phyloP scores from a whole-genome alignment of 35 echinoderm and acorn worm species.

The Apostichopus californicus region DNA sequence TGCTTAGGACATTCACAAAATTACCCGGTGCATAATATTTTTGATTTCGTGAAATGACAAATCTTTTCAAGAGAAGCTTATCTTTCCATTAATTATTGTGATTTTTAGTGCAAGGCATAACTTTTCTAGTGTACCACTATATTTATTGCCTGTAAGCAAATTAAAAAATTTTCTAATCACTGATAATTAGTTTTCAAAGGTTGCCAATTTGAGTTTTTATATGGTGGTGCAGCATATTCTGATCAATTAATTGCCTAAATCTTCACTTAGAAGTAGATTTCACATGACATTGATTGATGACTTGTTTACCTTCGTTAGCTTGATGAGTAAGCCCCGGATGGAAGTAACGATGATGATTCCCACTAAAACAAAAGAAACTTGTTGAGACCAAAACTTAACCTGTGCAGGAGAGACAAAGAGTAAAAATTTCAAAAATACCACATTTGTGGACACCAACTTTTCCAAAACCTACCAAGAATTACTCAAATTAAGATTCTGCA shows the following conservation, averaged over 20 bases:
- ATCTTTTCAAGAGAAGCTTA: too few relatives aligned
- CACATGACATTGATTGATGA: neutral
- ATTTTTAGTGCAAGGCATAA: too few relatives aligned
- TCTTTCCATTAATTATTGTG: too few relatives aligned
- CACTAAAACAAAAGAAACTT: conserved; percentile 92
- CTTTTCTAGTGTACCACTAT: too few relatives aligned
- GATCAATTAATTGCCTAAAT: too few relatives aligned
- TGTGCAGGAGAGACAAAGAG: conserved; percentile 35
- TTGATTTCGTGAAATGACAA: too few relatives aligned
- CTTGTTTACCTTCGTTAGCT: conserved; percentile 87
- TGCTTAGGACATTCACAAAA: too few relatives aligned
- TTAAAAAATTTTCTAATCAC: neutral
- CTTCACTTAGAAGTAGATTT: neutral
- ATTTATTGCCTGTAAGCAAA: neutral
- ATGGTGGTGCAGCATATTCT: too few relatives aligned
- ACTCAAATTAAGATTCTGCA: neutral
- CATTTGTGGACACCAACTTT: neutral
- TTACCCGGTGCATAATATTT: too few relatives aligned
- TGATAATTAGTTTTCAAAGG: too few relatives aligned
- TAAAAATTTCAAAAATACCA: neutral
- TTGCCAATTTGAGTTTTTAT: too few relatives aligned
- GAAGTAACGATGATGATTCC: conserved; percentile 99
- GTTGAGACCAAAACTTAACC: conserved; percentile 99
- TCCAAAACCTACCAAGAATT: neutral
- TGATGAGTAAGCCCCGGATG: conserved; percentile 94